These are phyloP conservation scores for Andrena fulva DNA, from an alignment of 2,888 invertebrate genomes.

Conservation along the genomic window DNA sequence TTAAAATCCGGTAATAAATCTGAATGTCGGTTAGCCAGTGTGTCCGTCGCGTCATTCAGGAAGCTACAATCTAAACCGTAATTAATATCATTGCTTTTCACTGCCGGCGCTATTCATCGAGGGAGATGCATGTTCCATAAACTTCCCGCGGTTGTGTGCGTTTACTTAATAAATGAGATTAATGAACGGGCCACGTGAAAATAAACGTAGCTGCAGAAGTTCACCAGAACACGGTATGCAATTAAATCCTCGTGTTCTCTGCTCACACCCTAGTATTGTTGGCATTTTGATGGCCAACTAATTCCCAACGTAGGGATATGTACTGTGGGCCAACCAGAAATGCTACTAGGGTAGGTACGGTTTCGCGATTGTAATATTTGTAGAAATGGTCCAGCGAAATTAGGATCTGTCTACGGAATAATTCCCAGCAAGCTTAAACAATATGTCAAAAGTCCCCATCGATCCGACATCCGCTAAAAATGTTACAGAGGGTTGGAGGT, in stretches of 20 bases:
- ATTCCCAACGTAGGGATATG: too few relatives aligned
- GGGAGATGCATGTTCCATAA: background rate
- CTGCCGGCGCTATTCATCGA: conserved; percentile 20
- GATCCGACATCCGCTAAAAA: too few relatives aligned
- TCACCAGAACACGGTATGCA: background rate
- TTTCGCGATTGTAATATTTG: too few relatives aligned
- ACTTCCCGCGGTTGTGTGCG: background rate
- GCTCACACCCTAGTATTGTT: too few relatives aligned
- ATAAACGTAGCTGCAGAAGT: background rate
- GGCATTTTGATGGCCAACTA: too few relatives aligned
- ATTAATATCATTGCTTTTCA: conserved; percentile 45
- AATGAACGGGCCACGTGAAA: conserved; percentile 6
- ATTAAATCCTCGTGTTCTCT: conserved; percentile 9
- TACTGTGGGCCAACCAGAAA: too few relatives aligned
- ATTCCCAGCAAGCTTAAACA: too few relatives aligned
- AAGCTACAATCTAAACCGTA: conserved; percentile 27
- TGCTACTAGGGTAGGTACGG: too few relatives aligned
- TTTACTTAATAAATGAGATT: conserved; percentile 40
- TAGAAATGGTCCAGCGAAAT: too few relatives aligned
- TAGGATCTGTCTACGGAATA: too few relatives aligned
- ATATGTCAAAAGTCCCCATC: too few relatives aligned
- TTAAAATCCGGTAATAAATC: conserved; percentile 14
- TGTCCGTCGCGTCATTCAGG: background rate
- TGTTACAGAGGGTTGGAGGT: too few relatives aligned
- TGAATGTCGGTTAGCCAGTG: conserved; percentile 31